phyloP scores from a whole-genome alignment of 2,797 vertebrate genomes.

The Martes flavigula region DNA sequence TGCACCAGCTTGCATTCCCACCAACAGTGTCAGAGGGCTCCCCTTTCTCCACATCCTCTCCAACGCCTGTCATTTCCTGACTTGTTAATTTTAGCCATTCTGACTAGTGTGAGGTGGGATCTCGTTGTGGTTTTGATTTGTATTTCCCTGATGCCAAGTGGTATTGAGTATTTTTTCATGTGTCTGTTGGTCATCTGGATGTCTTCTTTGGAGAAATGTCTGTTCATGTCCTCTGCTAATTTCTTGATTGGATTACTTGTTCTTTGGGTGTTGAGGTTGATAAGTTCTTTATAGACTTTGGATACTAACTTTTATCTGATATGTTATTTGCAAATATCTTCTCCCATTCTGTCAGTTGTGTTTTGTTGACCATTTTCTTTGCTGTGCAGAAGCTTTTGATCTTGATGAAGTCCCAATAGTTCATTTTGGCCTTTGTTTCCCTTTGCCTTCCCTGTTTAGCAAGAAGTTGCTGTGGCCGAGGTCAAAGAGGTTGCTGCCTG shows the following conservation, averaged over 20 bases:
- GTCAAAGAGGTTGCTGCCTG: too few species aligned
- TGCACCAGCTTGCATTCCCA: neutral
- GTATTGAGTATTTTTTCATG: neutral
- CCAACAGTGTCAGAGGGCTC: neutral
- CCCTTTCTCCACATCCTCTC: accelerated
- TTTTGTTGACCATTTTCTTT: neutral
- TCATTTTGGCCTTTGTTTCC: neutral
- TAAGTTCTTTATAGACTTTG: neutral
- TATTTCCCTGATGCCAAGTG: neutral
- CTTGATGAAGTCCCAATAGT: neutral
- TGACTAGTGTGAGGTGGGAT: neutral
- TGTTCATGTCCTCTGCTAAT: neutral
- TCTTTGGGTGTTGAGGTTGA: neutral
- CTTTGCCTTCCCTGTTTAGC: too few species aligned
- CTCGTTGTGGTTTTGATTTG: neutral
- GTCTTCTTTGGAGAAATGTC: neutral
- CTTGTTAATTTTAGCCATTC: neutral
- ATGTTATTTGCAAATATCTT: too few species aligned
- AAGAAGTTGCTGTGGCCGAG: too few species aligned
- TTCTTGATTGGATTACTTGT: neutral
- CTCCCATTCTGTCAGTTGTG: neutral
- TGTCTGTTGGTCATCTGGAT: neutral
- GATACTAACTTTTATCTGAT: neutral
- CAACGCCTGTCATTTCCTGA: neutral
- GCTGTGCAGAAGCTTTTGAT: neutral